These are phyloP conservation scores for Tetrao urogallus DNA, from an alignment of 2,113 vertebrate species.

Conservation along the genomic window DNA sequence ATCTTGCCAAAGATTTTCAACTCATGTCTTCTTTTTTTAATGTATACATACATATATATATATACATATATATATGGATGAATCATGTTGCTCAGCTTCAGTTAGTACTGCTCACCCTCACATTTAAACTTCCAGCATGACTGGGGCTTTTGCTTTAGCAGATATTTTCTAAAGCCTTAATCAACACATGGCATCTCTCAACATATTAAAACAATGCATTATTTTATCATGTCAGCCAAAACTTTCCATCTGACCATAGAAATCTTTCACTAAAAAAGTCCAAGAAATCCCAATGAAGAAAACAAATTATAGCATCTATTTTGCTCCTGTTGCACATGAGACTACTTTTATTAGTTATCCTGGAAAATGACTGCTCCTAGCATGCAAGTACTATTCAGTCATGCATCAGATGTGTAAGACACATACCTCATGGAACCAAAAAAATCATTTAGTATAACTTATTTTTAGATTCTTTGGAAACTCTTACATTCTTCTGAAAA, in stretches of 20 bases:
- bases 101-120: neutral
- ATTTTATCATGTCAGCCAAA: neutral
- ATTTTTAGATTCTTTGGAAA: neutral
- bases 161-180: neutral
- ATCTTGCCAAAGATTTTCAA: neutral
- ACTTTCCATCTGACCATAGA: neutral
- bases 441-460: neutral
- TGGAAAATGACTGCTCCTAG: neutral
- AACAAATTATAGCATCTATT: neutral
- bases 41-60: neutral
- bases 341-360: neutral
- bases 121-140: neutral
- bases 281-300: neutral
- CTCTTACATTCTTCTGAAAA: neutral
- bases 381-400: neutral
- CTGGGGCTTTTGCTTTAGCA: neutral
- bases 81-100: neutral
- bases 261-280: neutral
- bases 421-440: neutral
- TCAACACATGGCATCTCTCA: neutral
- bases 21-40: neutral
- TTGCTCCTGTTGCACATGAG: neutral
- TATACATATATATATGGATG: too few species aligned
- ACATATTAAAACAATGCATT: neutral
- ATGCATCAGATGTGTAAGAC: neutral